Conservation (phyloP, 2,888 invertebrate genomes). For the Drosophila ustulata region DNA sequence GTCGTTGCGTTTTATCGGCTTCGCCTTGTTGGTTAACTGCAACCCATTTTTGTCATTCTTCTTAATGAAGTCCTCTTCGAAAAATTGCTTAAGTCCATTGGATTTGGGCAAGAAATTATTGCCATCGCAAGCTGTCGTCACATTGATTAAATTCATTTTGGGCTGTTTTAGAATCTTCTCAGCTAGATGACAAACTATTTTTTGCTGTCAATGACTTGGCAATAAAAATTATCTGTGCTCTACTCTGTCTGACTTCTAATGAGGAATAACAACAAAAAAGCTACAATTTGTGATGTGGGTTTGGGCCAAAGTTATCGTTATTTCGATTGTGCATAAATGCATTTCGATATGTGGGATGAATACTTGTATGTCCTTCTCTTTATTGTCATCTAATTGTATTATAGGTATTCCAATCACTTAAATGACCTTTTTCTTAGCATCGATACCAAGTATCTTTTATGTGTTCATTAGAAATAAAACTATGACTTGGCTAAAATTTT, state of each 20-base stretch:
- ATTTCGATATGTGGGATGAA: neutral
- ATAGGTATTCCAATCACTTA: neutral
- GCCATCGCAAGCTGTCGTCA: neutral
- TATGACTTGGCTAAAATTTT: neutral
- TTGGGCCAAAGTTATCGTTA: neutral
- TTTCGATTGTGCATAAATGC: neutral
- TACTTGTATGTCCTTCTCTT: neutral
- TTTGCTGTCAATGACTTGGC: neutral
- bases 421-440: neutral
- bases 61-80: slow-evolving; percentile 5
- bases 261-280: neutral
- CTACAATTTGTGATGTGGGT: neutral
- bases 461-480: neutral
- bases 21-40: neutral
- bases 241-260: neutral
- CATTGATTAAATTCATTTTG: neutral
- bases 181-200: slow-evolving; percentile 3
- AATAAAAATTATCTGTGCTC: neutral
- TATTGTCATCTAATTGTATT: neutral
- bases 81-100: neutral
- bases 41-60: slow-evolving; percentile 7
- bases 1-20: neutral
- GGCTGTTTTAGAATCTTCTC: neutral
- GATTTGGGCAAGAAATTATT: neutral
- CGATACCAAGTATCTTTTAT: neutral